Evolutionary conservation across 2,888 invertebrate genomes (phyloP).

Genomic region (Polyommatus iphigenia): DNA sequence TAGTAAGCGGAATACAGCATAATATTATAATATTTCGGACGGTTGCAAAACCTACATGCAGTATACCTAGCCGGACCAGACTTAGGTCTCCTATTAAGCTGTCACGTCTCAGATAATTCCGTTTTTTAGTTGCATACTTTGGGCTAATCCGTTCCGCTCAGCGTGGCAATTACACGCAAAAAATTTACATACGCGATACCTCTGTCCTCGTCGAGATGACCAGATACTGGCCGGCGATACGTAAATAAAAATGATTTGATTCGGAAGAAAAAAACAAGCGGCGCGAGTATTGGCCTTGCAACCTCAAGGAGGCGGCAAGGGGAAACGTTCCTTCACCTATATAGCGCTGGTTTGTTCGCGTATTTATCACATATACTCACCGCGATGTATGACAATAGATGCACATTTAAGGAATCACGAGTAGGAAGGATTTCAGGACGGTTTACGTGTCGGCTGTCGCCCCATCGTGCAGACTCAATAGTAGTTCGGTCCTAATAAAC

Average conservation of each 20-base stretch:
- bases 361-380: slow-evolving; percentile 44
- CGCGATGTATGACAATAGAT: neutral
- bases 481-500: too few relatives aligned
- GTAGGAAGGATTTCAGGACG: neutral
- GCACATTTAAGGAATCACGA: slow-evolving; percentile 27
- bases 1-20: neutral
- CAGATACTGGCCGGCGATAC: slow-evolving; percentile 69
- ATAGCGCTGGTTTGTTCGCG: slow-evolving; percentile 51
- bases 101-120: neutral
- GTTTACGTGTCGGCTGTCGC: too few relatives aligned
- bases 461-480: too few relatives aligned
- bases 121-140: slow-evolving; percentile 15
- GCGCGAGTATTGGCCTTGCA: slow-evolving; percentile 61
- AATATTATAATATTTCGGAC: neutral
- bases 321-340: slow-evolving; percentile 74
- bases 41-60: neutral
- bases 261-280: slow-evolving; percentile 62
- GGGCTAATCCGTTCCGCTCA: slow-evolving; percentile 20
- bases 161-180: slow-evolving; percentile 9
- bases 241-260: slow-evolving; percentile 78
- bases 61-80: slow-evolving; percentile 6
- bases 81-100: neutral
- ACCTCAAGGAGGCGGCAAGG: slow-evolving; percentile 76
- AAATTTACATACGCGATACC: slow-evolving; percentile 21
- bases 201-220: slow-evolving; percentile 67